A percentile compares a stretch with the other conserved stretches of the same genome.
phyloP scores from a whole-genome alignment of 1,140 invertebrate species.

The Proctacanthus coquilletti region DNA sequence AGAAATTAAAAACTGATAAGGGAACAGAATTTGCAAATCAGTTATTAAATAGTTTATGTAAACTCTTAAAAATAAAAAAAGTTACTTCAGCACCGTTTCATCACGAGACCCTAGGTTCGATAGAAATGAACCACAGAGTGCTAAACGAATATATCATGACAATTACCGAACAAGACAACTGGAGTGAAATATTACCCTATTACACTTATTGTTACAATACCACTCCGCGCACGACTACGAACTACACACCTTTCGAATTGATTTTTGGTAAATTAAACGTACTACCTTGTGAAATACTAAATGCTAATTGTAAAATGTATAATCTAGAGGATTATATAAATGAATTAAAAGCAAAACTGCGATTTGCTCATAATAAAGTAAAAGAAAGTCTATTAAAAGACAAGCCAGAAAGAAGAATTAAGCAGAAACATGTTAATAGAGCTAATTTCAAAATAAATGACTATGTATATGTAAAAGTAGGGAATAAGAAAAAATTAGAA shows the following conservation, averaged over 20 bases:
- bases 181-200: neutral
- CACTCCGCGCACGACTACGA: neutral
- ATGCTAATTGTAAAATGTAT: conserved; percentile 1
- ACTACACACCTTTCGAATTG: conserved; percentile 1
- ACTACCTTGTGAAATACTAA: too few relatives aligned
- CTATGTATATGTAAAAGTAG: conserved; percentile 2
- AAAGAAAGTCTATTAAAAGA: neutral
- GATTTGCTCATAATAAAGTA: conserved; percentile 1
- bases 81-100: conserved; percentile 8
- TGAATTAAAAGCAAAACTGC: conserved; percentile 2
- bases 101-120: conserved; percentile 5
- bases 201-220: conserved; percentile 5
- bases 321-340: conserved; percentile 2
- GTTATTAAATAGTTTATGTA: conserved; percentile 5
- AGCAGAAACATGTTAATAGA: conserved; percentile 1
- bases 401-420: neutral
- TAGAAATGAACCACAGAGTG: conserved; percentile 7
- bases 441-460: conserved; percentile 4
- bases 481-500: conserved; percentile 4
- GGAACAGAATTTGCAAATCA: conserved; percentile 9
- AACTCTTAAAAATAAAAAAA: conserved; percentile 4
- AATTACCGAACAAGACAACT: conserved; percentile 3
- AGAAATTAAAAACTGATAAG: conserved; percentile 6
- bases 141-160: conserved; percentile 8
- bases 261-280: conserved; percentile 1